These are phyloP conservation scores for Meandrina meandrites DNA, from an alignment of 92 coral and sea anemone species.

Conservation along the genomic window DNA sequence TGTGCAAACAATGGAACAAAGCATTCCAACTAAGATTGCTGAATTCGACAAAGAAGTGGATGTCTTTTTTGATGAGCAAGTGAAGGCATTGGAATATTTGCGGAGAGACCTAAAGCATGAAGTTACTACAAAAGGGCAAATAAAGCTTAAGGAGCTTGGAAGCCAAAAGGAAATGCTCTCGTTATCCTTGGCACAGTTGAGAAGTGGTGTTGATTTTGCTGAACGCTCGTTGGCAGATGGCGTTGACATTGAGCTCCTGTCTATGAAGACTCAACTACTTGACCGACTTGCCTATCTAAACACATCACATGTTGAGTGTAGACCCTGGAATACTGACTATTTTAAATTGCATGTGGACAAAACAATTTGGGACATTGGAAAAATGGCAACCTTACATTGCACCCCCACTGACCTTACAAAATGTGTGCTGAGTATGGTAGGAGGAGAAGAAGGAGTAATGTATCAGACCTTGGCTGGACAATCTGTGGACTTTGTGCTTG, in stretches of 20 bases:
- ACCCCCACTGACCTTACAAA: background rate
- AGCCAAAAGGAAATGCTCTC: constrained; percentile 46
- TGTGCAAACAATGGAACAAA: constrained; percentile 18
- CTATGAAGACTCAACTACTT: background rate
- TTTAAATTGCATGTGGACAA: background rate
- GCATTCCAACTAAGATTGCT: constrained; percentile 15
- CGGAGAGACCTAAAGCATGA: constrained; percentile 44
- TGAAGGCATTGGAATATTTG: constrained; percentile 28
- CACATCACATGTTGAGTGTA: constrained; percentile 11
- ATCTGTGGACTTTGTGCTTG: constrained; percentile 48
- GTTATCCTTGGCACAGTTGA: constrained; percentile 39
- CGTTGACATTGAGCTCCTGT: constrained; percentile 52
- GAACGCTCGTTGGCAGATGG: constrained; percentile 54
- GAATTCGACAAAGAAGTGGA: constrained; percentile 38
- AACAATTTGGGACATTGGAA: background rate
- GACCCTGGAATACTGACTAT: constrained; percentile 49
- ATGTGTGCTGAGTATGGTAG: constrained; percentile 29
- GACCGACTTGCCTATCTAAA: constrained; percentile 36
- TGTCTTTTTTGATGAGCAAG: constrained; percentile 49
- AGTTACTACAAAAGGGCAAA: constrained; percentile 34
- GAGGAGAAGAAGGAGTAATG: constrained; percentile 50
- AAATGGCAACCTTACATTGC: background rate
- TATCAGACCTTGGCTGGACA: constrained; percentile 56
- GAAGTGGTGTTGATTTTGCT: constrained; percentile 54
- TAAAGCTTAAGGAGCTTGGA: constrained; percentile 47